Base-by-base conservation (phyloP, 2,113 vertebrate species). In the Eublepharis macularius region DNA sequence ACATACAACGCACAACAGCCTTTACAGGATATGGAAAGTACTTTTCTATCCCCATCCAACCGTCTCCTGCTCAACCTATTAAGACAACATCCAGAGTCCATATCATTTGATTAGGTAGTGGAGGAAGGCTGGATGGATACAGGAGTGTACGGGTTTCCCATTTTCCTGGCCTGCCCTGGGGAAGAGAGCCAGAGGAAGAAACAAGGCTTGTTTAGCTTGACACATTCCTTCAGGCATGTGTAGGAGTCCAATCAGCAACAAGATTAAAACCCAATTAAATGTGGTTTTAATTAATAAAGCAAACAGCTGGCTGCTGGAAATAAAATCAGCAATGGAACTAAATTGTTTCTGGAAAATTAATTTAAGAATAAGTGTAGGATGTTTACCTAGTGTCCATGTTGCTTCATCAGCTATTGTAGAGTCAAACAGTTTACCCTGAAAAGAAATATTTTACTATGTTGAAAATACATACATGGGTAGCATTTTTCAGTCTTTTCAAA, bases 351-450 rank as follows among this genome's bases (percentile, higher is more conserved):
- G 1, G 51, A 26, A 26, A 65, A 0, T 36, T 17, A 49, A 75
- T 4, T 76, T 84, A 68, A 90, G 51, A 34, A 14, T n/a, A 82
- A 43, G 0, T 85, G 79, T 87, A 85, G 51, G 51, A 14, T 54
- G 24, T 9, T 96, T 96, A 99, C 99, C 98, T 88, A 99, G 92
- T 1, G 99, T 99, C 99, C 99, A 99, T 0, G 98, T 99, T 78
- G 96, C 98, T 92, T 99, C 99, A 90, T 99, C 99, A 57, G 97
- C 96, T 90, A 99, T 93, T 17, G 98, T 98, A 5, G 97, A 97
- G 88, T 96, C 98, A 94, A 98, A 99, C 75, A 99, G 94, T 90
- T 97, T 98, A 16, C 99, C 98, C 98, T 99, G 95, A 75, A 96
- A 95, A 26, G 83, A 95, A 69, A 95, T 69, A 95, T 0, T 54